These are phyloP conservation scores for Papilio glaucus DNA, from an alignment of 1,140 invertebrate species.

Conservation along the genomic window DNA sequence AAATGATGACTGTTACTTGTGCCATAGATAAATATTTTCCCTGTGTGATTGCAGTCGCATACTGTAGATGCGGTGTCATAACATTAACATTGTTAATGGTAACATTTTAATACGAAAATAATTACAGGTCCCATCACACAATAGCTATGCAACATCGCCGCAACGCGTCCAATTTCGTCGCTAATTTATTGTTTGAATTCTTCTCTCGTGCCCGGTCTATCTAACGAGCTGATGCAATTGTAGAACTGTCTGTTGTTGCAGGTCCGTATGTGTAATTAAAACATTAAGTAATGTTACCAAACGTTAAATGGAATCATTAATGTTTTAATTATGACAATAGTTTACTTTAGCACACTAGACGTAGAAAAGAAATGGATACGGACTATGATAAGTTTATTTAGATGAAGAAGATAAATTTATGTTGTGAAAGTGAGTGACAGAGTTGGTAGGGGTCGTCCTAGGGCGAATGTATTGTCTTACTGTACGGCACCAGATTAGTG, in stretches of 20 bases:
- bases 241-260: neutral
- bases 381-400: no score
- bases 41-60: constrained; percentile 10
- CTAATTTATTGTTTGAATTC: constrained; percentile 18
- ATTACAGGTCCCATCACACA: constrained; percentile 19
- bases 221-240: constrained; percentile 1
- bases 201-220: constrained; percentile 10
- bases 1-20: neutral
- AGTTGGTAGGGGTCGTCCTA: no score
- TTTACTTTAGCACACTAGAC: no score
- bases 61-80: neutral
- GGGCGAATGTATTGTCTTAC: no score
- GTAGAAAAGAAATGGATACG: no score
- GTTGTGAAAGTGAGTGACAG: no score
- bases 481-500: no score
- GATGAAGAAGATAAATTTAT: no score
- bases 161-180: constrained; percentile 7
- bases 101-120: constrained; percentile 22
- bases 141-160: constrained; percentile 8
- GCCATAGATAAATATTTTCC: neutral
- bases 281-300: no score
- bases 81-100: constrained; percentile 12
- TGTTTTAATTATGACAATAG: no score
- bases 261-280: neutral
- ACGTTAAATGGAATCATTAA: no score